Percentiles rank a stretch among this genome's conserved stretches.
These are phyloP conservation scores for Mimumesa dahlbomi DNA, from an alignment of 2,888 invertebrate genomes.

Conservation along the genomic window DNA sequence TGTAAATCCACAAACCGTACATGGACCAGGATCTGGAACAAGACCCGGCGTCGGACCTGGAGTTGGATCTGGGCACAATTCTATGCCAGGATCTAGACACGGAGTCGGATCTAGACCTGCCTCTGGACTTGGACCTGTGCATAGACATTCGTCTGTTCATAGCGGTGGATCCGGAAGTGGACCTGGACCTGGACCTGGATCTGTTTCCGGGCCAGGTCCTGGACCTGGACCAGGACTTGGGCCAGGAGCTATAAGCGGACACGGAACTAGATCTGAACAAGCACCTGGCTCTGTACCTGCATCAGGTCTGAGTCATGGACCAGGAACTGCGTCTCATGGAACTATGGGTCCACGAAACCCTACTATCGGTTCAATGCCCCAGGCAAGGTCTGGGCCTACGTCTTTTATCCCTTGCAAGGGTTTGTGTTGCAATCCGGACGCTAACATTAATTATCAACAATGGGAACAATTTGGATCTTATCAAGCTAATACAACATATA, in stretches of 20 bases:
- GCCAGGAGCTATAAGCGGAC: too few species aligned
- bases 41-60: conserved; percentile 1
- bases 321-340: conserved; percentile 10
- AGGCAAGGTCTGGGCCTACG: conserved; percentile 60
- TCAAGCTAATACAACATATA: conserved; percentile 66
- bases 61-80: conserved; percentile 19
- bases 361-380: conserved; percentile 36
- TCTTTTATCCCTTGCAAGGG: conserved; percentile 72
- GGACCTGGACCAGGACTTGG: too few species aligned
- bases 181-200: conserved; percentile 2
- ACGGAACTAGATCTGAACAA: too few species aligned
- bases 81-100: background rate
- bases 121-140: background rate
- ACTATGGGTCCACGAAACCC: conserved; percentile 59
- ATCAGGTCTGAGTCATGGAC: background rate
- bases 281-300: conserved; percentile 8
- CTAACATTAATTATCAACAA: conserved; percentile 69
- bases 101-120: background rate
- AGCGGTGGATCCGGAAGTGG: too few species aligned
- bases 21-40: conserved; percentile 9
- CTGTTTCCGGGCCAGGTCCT: conserved; percentile 9
- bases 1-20: conserved; percentile 40
- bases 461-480: conserved; percentile 73
- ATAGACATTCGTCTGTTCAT: too few species aligned
- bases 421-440: conserved; percentile 73